Evolutionary conservation across 2,797 vertebrate species (phyloP), one percentile per base, ranked within the genome.

Genomic region (Acropternis orthonyx): DNA sequence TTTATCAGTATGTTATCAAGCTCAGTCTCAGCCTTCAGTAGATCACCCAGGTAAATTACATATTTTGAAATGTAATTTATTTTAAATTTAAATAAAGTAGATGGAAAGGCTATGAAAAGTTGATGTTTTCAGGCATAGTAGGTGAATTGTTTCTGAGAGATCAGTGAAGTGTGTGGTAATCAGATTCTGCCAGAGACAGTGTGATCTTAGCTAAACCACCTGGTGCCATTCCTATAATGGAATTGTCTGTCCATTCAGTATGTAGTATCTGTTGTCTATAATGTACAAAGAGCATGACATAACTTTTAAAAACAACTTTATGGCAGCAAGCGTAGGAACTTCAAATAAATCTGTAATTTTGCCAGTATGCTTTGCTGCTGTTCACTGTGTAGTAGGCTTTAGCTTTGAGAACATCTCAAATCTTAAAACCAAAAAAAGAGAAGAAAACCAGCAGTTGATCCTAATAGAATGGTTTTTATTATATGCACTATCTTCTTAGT

Each of bases 1-100:
- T 85, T 89, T 96, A 44, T 84, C 97, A 81, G 90, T 96, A 49
- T 91, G 78, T 92, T 97, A 97, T 81, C 97, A 97, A 82, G 92
- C 94, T 93, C 95, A 55, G n/a, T 92, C 69, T 62, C 91, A 88
- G 73, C 82, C 95, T 89, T 80, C 94, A 85, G 80, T 71, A 46
- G 78, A 91, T 73, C 89, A 97, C 88, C 96, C 97, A 96, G 99
- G 99, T 99, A 98, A 97, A 24, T 81, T 43, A 22, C 6, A 1
- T 55, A 11, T 43, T 91, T 82, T 54, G 32, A 80, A 73, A 3
- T 27, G 14, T 74, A 34, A 26, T 71, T 86, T 84, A n/a, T 85
- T 85, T 80, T 37, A 32, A 63, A 30, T 73, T 30, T 63, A 61
- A 90, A 30, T 37, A 58, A 77, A 67, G 12, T 23, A 32, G 20